Evolutionary conservation across 2,113 vertebrate species (phyloP).

Genomic region (Calyptommatus sinebrachiatus): DNA sequence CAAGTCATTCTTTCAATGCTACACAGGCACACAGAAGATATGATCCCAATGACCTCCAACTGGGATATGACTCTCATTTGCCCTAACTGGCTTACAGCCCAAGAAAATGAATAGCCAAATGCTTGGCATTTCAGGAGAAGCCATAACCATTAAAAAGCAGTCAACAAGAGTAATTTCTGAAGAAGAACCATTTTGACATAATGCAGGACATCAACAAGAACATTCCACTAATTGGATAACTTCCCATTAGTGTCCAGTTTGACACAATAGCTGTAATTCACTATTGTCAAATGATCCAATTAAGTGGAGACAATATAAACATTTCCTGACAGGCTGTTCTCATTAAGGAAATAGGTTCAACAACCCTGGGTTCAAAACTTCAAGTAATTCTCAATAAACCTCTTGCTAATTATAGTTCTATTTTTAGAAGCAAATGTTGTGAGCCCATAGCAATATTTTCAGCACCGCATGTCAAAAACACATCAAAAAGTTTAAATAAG

Average conservation of each 20-base stretch:
- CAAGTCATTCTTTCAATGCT: constrained; percentile 61
- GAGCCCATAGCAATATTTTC: constrained; percentile 60
- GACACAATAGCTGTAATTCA: constrained; percentile 39
- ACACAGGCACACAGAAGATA: constrained; percentile 25
- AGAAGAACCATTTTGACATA: constrained; percentile 34
- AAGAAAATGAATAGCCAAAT: background rate
- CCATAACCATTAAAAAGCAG: constrained; percentile 18
- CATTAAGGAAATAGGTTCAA: constrained; percentile 65
- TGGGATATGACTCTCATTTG: constrained; percentile 7
- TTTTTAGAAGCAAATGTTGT: constrained; percentile 57
- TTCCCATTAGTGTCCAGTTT: constrained; percentile 43
- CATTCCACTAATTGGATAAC: constrained; percentile 50
- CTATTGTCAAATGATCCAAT: constrained; percentile 51
- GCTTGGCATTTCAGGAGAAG: background rate
- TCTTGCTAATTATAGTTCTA: constrained; percentile 61
- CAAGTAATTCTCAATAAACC: constrained; percentile 59
- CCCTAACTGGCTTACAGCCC: constrained; percentile 27
- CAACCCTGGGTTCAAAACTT: constrained; percentile 60
- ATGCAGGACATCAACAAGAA: constrained; percentile 32
- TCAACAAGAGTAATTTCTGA: constrained; percentile 30
- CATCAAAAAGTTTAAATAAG: constrained; percentile 41
- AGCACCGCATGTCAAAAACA: constrained; percentile 30
- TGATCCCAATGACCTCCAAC: constrained; percentile 19
- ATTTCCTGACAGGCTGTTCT: constrained; percentile 54
- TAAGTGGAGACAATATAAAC: constrained; percentile 68